A percentile compares a stretch with the other conserved stretches of the same genome.
Conservation (phyloP, 2,888 invertebrate species). For the Thysanoteuthis rhombus region DNA sequence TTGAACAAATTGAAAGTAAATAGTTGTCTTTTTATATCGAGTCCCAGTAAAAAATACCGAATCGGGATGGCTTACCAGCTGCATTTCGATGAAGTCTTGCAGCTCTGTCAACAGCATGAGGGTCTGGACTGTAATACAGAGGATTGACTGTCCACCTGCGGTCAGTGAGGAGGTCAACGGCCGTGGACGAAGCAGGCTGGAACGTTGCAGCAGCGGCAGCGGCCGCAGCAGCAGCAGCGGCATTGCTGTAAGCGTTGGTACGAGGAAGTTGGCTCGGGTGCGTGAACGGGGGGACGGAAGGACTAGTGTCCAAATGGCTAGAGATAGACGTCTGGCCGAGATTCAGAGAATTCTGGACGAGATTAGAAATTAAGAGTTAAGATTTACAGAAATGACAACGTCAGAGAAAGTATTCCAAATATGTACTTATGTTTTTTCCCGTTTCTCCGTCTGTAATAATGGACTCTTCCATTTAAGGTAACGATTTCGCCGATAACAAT, state of each 20-base stretch:
- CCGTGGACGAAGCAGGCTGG: neutral
- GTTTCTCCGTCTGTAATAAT: no score
- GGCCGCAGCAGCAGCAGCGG: slow-evolving; percentile 32
- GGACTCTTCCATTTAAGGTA: no score
- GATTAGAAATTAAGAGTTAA: neutral
- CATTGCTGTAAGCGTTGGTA: slow-evolving; percentile 48
- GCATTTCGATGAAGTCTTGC: slow-evolving; percentile 77
- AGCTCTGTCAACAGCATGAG: slow-evolving; percentile 73
- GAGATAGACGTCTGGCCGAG: slow-evolving; percentile 39
- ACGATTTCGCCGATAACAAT: no score
- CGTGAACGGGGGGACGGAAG: neutral
- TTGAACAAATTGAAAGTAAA: no score
- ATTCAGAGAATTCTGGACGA: slow-evolving; percentile 43
- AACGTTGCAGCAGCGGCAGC: slow-evolving; percentile 31
- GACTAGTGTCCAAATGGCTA: neutral
- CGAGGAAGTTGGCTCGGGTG: slow-evolving; percentile 42
- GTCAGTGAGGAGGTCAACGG: slow-evolving; percentile 21
- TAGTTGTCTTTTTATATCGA: no score
- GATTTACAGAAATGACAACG: neutral
- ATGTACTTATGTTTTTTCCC: no score
- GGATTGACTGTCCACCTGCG: slow-evolving; percentile 28
- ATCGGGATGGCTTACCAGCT: slow-evolving; percentile 71
- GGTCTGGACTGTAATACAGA: slow-evolving; percentile 45
- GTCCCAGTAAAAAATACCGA: neutral
- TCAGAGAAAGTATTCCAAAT: no score